Base-by-base conservation (phyloP, 2,888 invertebrate species). In the Noctua fimbriata region DNA sequence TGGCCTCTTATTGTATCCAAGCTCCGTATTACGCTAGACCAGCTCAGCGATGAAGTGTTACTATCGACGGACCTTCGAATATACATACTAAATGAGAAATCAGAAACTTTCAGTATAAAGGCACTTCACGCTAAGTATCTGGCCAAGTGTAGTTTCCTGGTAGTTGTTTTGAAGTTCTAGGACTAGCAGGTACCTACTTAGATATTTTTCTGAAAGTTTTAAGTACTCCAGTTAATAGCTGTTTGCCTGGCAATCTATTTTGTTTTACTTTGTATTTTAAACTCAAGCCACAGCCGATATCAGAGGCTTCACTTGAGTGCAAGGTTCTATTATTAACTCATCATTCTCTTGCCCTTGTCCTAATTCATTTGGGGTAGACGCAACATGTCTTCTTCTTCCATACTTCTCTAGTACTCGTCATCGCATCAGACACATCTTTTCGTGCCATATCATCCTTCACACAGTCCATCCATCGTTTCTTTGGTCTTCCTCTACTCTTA, bases 91-190 rank as follows among this genome's bases (percentile, higher is more conserved):
- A 32, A 73, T 44, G 60, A 28, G 28, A 73, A 44, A 28, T 60
- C 14, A 10, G 12, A n/a, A 66, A 32, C n/a, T 32, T 21, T 44
- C 6, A 21, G 12, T 32, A 6, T 12, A 32, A 0, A 10, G 5
- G 16, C 66, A 6, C 16, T 65, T 78, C 36, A 66, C 32, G 44
- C n/a, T n/a, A n/a, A 32, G 52, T 32, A 32, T n/a, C n/a, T 41
- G 14, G 10, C 6, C 1, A 75, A 75, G 32, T 75, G 44, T 66
- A 55, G n/a, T 66, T 76, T 32, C 18, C 55, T 76, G 12, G 21
- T 21, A 44, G 44, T 65, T 24, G 14, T 66, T 66, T 55, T 24
- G 18, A 66, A 78, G 44, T 76, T 78, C 44, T 21, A 52, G 10
- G 18, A n/a, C 0, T 32, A 32, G 32, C 32, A 2, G 4, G 12